Evolutionary conservation across 2,888 invertebrate genomes (phyloP).

Genomic region (Idaea dimidiata): DNA sequence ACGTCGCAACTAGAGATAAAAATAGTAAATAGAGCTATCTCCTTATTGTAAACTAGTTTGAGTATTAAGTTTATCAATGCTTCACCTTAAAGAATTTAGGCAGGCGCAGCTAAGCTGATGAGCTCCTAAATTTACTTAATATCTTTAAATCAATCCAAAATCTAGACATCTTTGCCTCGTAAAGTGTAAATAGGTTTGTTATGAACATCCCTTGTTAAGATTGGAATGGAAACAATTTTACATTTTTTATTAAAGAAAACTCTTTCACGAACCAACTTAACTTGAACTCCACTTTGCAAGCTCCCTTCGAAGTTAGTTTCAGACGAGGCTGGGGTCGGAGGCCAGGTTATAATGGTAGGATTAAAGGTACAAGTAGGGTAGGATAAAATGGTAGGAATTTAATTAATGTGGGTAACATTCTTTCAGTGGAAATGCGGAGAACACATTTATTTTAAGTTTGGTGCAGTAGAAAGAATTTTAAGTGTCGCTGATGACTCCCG

Average conservation of each 20-base stretch:
- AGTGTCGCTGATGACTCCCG: constrained; percentile 39
- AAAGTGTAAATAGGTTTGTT: constrained; percentile 42
- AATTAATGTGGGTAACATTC: constrained; percentile 61
- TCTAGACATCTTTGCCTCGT: constrained; percentile 3
- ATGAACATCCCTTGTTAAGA: constrained; percentile 43
- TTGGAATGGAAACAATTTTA: constrained; percentile 50
- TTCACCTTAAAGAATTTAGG: too few relatives aligned
- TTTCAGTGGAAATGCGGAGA: constrained; percentile 42
- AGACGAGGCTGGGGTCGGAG: constrained; percentile 34
- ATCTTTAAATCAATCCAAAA: not conserved
- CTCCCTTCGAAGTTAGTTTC: constrained; percentile 18
- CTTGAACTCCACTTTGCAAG: constrained; percentile 33
- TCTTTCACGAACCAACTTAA: constrained; percentile 24
- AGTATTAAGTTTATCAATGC: too few relatives aligned
- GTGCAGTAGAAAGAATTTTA: constrained; percentile 41
- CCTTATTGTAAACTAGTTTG: too few relatives aligned
- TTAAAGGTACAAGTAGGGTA: constrained; percentile 19
- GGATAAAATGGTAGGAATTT: constrained; percentile 54
- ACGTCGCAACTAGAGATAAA: too few relatives aligned
- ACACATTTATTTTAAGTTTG: constrained; percentile 43
- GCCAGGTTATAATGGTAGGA: constrained; percentile 38
- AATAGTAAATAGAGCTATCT: too few relatives aligned
- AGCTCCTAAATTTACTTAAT: not conserved
- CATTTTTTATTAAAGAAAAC: constrained; percentile 47
- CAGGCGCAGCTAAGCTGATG: too few relatives aligned